Evolutionary conservation across 2,888 invertebrate genomes (phyloP).

Genomic region (Nymphalis c-album): DNA sequence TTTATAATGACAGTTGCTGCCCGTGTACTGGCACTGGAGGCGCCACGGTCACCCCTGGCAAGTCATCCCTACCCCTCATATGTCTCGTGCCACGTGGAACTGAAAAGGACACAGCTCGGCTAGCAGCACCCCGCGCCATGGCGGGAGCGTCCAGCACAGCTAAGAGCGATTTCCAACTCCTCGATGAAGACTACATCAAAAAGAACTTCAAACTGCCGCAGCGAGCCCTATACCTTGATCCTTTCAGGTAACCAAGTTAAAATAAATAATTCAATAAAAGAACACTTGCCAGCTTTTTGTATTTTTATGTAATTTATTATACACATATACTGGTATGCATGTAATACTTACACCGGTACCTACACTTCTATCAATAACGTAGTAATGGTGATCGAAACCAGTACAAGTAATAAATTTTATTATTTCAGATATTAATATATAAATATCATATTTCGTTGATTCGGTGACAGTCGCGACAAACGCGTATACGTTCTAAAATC

Average conservation of each 20-base stretch:
- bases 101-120: slow-evolving; percentile 39
- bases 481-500: too few species aligned
- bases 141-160: slow-evolving; percentile 21
- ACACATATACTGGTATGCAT: too few species aligned
- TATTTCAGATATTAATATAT: too few species aligned
- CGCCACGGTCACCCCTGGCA: slow-evolving; percentile 36
- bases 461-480: too few species aligned
- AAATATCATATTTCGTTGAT: too few species aligned
- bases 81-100: slow-evolving; percentile 65
- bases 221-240: slow-evolving; percentile 66
- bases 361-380: too few species aligned
- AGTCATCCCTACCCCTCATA: slow-evolving; percentile 57
- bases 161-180: slow-evolving; percentile 52
- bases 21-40: slow-evolving; percentile 47
- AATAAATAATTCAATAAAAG: too few species aligned
- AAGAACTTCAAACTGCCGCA: slow-evolving; percentile 67
- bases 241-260: slow-evolving; percentile 52
- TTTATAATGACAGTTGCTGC: slow-evolving; percentile 57
- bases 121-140: slow-evolving; percentile 36
- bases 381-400: too few species aligned
- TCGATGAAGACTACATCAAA: slow-evolving; percentile 66
- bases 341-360: too few species aligned
- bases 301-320: too few species aligned
- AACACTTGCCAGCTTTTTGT: too few species aligned
- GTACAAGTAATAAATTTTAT: too few species aligned